A percentile compares a stretch with the other conserved stretches of the same genome.
Conservation (phyloP, 2,113 vertebrate genomes). For the Panthera uncia region DNA sequence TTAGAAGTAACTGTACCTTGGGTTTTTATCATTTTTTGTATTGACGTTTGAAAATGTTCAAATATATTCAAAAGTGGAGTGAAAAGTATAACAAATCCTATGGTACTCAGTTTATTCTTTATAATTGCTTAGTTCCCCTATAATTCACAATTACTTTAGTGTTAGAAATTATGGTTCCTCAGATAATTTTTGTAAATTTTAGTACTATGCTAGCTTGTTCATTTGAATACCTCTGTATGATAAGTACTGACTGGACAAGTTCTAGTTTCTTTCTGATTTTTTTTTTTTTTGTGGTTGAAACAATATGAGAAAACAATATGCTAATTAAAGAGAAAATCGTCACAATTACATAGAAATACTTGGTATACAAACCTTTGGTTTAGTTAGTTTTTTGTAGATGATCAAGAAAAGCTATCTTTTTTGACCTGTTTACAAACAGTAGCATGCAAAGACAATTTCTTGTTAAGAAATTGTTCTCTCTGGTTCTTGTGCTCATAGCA, state of each 20-base stretch:
- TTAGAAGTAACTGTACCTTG: not conserved
- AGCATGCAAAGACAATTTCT: not conserved
- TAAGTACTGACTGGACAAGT: not conserved
- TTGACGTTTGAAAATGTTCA: conserved; percentile 6
- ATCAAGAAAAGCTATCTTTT: not conserved
- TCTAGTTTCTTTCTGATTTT: not conserved
- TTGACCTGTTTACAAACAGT: not conserved
- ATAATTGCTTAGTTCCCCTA: not conserved
- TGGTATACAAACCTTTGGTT: not conserved
- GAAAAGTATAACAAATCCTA: not conserved
- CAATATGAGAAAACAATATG: not conserved
- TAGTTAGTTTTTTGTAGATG: conserved; percentile 8
- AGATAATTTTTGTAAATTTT: conserved; percentile 29
- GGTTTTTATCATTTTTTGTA: not conserved
- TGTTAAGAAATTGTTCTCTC: not conserved
- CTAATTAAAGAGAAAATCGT: not conserved
- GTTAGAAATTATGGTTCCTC: conserved; percentile 7
- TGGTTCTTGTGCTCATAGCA: not conserved
- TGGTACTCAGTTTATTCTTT: not conserved
- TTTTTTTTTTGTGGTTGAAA: not conserved
- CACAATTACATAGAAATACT: not conserved
- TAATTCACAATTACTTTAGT: not conserved
- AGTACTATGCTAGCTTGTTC: not conserved
- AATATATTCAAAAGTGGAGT: not conserved
- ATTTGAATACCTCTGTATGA: not conserved